Evolutionary conservation across 1,140 invertebrate species (phyloP).

Genomic region (Heliconius eleuchia): DNA sequence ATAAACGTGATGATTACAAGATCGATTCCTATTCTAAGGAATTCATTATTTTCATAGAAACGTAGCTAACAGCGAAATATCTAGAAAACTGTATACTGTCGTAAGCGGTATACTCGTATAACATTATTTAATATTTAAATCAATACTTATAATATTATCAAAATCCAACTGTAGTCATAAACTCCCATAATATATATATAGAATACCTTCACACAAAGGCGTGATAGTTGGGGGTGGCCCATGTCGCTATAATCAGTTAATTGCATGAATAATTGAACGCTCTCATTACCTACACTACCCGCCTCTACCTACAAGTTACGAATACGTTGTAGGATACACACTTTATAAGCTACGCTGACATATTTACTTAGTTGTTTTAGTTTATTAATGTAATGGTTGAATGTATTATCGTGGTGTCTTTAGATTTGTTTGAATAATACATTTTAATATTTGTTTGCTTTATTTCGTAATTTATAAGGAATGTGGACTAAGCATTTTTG

Average conservation of each 20-base stretch:
- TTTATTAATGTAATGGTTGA: conserved; percentile 1
- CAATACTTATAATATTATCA: background rate
- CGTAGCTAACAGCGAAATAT: too few relatives aligned
- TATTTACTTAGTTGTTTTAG: conserved; percentile 8
- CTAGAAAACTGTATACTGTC: too few relatives aligned
- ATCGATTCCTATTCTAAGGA: too few relatives aligned
- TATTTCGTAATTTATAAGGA: too few relatives aligned
- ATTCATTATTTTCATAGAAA: too few relatives aligned
- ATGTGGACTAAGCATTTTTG: too few relatives aligned
- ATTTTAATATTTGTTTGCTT: too few relatives aligned
- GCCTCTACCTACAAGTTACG: conserved; percentile 23
- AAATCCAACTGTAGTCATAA: background rate
- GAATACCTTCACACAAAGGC: conserved; percentile 15
- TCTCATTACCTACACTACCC: conserved; percentile 55
- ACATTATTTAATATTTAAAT: too few relatives aligned
- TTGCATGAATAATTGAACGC: conserved; percentile 76
- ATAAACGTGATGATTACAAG: too few relatives aligned
- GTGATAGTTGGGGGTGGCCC: conserved; percentile 39
- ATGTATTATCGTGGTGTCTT: background rate
- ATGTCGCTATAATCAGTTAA: conserved; percentile 77
- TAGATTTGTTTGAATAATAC: background rate
- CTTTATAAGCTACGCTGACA: conserved; percentile 1
- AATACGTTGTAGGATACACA: background rate
- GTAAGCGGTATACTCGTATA: too few relatives aligned
- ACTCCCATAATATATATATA: background rate